These are phyloP conservation scores for Scartelaos histophorus DNA, from an alignment of 2,113 vertebrate genomes.

Conservation along the genomic window DNA sequence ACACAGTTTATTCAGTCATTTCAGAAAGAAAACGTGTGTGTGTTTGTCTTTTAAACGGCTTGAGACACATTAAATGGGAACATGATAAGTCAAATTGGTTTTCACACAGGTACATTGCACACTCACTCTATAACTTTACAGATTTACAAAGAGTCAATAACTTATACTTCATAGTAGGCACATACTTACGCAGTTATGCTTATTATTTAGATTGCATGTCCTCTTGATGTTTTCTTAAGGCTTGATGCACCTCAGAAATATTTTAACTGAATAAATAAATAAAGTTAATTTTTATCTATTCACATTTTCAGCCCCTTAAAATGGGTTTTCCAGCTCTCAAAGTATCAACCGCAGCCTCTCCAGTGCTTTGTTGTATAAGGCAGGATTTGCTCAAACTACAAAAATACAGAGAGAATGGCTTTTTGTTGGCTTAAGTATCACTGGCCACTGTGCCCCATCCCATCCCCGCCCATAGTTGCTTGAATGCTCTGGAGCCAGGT, in stretches of 20 bases:
- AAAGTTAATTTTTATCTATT: too few relatives aligned
- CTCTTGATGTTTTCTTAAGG: slow-evolving; percentile 45
- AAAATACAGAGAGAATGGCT: background rate
- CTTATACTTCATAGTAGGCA: slow-evolving; percentile 34
- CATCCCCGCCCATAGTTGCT: background rate
- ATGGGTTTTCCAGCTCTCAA: background rate
- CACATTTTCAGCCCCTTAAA: background rate
- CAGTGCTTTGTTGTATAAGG: slow-evolving; percentile 51
- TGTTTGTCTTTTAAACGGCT: background rate
- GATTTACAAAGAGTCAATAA: slow-evolving; percentile 24
- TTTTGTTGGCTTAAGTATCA: background rate
- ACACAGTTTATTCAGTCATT: background rate
- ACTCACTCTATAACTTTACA: slow-evolving; percentile 8
- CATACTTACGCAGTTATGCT: slow-evolving; percentile 22
- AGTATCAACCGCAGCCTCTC: slow-evolving; percentile 9
- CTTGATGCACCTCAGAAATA: slow-evolving; percentile 26
- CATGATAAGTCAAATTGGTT: slow-evolving; percentile 9
- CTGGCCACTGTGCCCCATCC: background rate
- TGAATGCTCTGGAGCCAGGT: background rate
- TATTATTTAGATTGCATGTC: background rate
- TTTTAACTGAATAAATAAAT: background rate
- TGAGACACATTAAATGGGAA: background rate
- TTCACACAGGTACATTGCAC: background rate
- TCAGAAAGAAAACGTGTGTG: background rate
- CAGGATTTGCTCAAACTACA: slow-evolving; percentile 28